These are phyloP conservation scores for Thaumetopoea pityocampa DNA, from an alignment of 1,140 invertebrate genomes.

Conservation along the genomic window DNA sequence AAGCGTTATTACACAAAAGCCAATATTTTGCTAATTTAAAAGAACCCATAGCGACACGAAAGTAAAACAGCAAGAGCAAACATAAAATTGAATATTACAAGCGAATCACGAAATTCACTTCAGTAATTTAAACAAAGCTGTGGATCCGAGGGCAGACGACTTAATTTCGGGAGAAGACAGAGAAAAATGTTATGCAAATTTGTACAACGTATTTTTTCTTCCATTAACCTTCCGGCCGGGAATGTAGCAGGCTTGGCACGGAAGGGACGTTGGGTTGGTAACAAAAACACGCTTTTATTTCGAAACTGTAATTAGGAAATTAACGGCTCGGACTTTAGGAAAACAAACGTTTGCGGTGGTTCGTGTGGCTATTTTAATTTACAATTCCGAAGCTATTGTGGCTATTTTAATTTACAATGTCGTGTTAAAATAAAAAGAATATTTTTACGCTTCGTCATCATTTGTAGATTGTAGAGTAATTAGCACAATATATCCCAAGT, in stretches of 20 bases:
- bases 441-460: no score
- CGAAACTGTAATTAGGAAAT: conserved; percentile 71
- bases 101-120: conserved; percentile 54
- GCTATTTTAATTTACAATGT: conserved; percentile 36
- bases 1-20: conserved; percentile 11
- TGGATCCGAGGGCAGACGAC: conserved; percentile 47
- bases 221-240: conserved; percentile 60
- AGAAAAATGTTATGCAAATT: conserved; percentile 73
- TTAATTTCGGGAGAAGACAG: conserved; percentile 62
- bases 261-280: conserved; percentile 39
- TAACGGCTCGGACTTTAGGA: conserved; percentile 57
- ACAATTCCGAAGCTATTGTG: conserved; percentile 41
- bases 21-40: conserved; percentile 19
- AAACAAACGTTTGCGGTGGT: conserved; percentile 52
- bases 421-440: no score
- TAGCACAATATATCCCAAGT: no score
- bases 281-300: conserved; percentile 65
- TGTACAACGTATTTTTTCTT: conserved; percentile 72
- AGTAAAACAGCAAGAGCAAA: conserved; percentile 26
- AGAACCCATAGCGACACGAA: conserved; percentile 18
- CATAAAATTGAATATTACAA: conserved; percentile 57
- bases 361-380: no score
- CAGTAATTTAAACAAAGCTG: conserved; percentile 65
- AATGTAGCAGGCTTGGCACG: conserved; percentile 26
- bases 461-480: no score